Base-by-base conservation (phyloP, 1,140 invertebrate species). In the Penaeus vannamei region DNA sequence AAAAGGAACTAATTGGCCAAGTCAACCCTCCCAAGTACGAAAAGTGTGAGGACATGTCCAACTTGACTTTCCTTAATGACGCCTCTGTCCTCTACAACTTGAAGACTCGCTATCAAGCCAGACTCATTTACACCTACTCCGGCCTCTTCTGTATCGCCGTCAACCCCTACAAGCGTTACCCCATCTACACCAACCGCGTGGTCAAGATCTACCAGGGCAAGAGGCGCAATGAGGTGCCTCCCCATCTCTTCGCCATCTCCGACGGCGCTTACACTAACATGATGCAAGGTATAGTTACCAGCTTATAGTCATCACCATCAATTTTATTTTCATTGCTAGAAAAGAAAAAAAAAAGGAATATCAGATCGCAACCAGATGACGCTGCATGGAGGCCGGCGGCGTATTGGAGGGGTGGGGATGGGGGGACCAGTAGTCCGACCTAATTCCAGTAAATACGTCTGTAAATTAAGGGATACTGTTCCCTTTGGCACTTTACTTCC, bases 271-370 rank as follows among this genome's bases (percentile, higher is more conserved):
- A 89, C 87, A 84, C 26, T 66, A 84, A 84, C 87, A 89, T 89
- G 87, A 17, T 84, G 29, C 93, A 90, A 94, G 94, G 76, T 95
- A 95, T 93, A 95, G 95, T 95, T 94, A 95, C 59, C 94, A 95
- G 92, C 93, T 95, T 93, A 95, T 95, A 59, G 95, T 95, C 92
- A 92, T 95, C 72, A 95, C 95, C 92, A 95, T 95, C 59, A 92
- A 95, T 85, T 92, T n/a, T 61, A 61, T 83, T 60, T 59, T 23
- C 60, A 60, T 19, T 79, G 8, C 53, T 17, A 53, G 0, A 0
- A 53, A 53, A 2, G 53, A 53, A 17, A 53, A 17, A 14, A 14
- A 53, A 12, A 53, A 10, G 53, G 53, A 53, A 12, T 12, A 8
- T 2, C 53, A 42, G 36, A 42, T 2, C 0, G 36, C 8, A 42